phyloP scores from a whole-genome alignment of 1,140 invertebrate species.

The Orchesella cincta region DNA sequence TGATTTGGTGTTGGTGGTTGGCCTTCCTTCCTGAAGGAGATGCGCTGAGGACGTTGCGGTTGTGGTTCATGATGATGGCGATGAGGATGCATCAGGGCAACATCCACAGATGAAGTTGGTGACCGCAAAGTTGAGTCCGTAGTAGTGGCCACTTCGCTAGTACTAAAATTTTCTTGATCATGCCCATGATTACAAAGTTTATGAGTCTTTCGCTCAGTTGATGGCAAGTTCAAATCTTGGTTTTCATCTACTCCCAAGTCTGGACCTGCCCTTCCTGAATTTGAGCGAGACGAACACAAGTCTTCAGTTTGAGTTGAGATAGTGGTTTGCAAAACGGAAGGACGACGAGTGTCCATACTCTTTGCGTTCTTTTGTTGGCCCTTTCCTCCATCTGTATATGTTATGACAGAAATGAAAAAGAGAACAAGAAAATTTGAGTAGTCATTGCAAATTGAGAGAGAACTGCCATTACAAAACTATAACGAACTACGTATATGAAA shows the following conservation, averaged over 20 bases:
- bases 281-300: background rate
- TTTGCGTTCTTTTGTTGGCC: background rate
- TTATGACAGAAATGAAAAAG: background rate
- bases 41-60: conserved; percentile 20
- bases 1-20: conserved; percentile 23
- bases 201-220: background rate
- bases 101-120: background rate
- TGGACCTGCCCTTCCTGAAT: too few species aligned
- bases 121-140: background rate
- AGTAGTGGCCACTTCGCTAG: background rate
- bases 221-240: background rate
- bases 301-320: conserved; percentile 13
- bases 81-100: background rate
- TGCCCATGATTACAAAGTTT: conserved; percentile 14
- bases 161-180: background rate
- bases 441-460: background rate
- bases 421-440: background rate
- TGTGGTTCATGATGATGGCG: background rate
- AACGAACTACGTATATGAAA: too few species aligned
- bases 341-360: background rate
- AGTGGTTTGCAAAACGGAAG: background rate
- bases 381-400: background rate
- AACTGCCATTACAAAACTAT: too few species aligned
- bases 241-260: too few species aligned
- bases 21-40: conserved; percentile 33